Percentiles rank a stretch among this genome's conserved stretches.
phyloP scores from a whole-genome alignment of 2,113 vertebrate species.

The Aspiorhynchus laticeps region DNA sequence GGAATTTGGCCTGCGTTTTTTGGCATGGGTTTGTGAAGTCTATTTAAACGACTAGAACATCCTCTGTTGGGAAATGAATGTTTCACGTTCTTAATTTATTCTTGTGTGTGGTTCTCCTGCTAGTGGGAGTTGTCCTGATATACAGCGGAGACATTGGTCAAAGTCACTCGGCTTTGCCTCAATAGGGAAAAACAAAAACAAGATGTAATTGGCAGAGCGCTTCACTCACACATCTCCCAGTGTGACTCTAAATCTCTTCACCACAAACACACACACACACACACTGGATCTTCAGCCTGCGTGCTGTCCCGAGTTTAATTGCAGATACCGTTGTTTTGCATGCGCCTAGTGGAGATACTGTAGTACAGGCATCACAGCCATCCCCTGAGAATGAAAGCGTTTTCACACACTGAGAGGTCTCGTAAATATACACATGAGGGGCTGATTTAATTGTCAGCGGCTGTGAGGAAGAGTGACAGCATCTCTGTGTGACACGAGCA shows the following conservation, averaged over 20 bases:
- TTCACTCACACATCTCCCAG: slow-evolving; percentile 55
- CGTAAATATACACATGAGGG: slow-evolving; percentile 13
- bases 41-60: slow-evolving; percentile 30
- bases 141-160: slow-evolving; percentile 64
- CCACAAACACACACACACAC: slow-evolving; percentile 37
- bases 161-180: slow-evolving; percentile 68
- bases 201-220: slow-evolving; percentile 65
- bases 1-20: slow-evolving; percentile 1
- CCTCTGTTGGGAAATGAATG: slow-evolving; percentile 67
- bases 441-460: slow-evolving; percentile 48
- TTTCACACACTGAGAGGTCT: slow-evolving; percentile 47
- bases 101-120: slow-evolving; percentile 22
- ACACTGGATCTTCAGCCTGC: not conserved
- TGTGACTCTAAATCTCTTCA: slow-evolving; percentile 45
- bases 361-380: not conserved
- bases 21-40: slow-evolving; percentile 4
- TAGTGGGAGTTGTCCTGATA: slow-evolving; percentile 60
- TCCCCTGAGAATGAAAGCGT: slow-evolving; percentile 25
- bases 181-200: slow-evolving; percentile 72
- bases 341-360: slow-evolving; percentile 15
- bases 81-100: slow-evolving; percentile 65
- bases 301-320: slow-evolving; percentile 22
- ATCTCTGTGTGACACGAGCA: slow-evolving; percentile 49
- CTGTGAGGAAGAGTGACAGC: slow-evolving; percentile 48
- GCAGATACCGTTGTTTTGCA: not conserved